Conservation (phyloP, 2,797 vertebrate genomes). For the Betta splendens region DNA sequence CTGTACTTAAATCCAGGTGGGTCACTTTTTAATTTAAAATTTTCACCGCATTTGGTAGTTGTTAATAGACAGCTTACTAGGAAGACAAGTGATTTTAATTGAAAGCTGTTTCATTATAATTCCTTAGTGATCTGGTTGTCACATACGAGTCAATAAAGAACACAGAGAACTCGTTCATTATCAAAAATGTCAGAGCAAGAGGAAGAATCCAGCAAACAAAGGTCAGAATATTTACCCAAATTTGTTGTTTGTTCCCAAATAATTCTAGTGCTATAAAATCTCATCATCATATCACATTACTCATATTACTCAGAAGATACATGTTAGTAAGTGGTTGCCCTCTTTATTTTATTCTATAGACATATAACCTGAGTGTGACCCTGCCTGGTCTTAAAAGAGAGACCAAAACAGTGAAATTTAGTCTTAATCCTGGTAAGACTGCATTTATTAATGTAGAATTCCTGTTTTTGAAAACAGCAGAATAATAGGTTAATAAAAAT, state of each 20-base stretch:
- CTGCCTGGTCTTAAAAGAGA: slow-evolving; percentile 84
- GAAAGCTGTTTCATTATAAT: too few species aligned
- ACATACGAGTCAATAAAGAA: slow-evolving; percentile 72
- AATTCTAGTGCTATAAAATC: background rate
- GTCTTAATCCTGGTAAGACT: slow-evolving; percentile 85
- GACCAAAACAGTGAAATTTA: slow-evolving; percentile 79
- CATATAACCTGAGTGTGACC: slow-evolving; percentile 82
- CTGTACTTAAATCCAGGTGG: slow-evolving; percentile 87
- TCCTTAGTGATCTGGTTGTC: slow-evolving; percentile 83
- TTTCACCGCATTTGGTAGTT: too few species aligned
- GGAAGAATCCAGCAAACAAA: slow-evolving; percentile 81
- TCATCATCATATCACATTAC: too few species aligned
- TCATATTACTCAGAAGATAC: background rate
- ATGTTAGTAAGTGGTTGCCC: too few species aligned
- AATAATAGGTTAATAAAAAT: background rate
- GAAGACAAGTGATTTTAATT: too few species aligned
- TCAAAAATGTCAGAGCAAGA: slow-evolving; percentile 83
- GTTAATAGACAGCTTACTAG: too few species aligned
- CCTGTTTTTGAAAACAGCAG: too few species aligned
- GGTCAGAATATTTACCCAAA: slow-evolving; percentile 83
- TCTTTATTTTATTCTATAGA: slow-evolving; percentile 74
- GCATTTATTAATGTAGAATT: background rate
- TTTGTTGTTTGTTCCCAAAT: too few species aligned
- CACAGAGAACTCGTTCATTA: slow-evolving; percentile 69
- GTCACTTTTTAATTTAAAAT: too few species aligned